Evolutionary conservation across 2,888 invertebrate species (phyloP), one percentile per base, ranked within the genome.

Genomic region (Sepiola atlantica): DNA sequence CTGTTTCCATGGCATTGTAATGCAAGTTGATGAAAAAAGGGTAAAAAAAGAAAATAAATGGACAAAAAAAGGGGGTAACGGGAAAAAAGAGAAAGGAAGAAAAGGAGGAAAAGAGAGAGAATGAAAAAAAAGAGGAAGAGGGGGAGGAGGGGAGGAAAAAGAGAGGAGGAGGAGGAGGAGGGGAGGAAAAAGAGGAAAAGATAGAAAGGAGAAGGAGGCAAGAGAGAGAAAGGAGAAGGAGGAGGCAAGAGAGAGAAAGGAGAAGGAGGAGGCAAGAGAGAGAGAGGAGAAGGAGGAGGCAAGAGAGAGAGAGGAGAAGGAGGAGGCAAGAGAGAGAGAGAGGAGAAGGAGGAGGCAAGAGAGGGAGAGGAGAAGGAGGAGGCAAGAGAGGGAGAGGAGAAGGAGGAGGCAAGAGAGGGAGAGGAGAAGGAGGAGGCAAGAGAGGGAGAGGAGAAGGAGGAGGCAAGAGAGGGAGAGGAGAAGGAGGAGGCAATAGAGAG

Each of bases 371-470:
- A 61, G 0, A 0, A 24, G 12, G 28, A 14, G 8, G 14, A 28
- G 18, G 21, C 21, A 57, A 57, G 18, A 21, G 57, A 57, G 16
- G 16, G 0, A 57, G 16, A 4, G 57, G 57, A 18, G 12, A 8
- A 12, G 28, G 4, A 10, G 16, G 18, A 90, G 12, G n/a, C n/a
- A n/a, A 77, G 90, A 77, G 18, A 90, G 18, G 8, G 18, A 18
- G 90, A 6, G 14, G 16, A 90, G n/a, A 28, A 90, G 16, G 10
- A n/a, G 10, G n/a, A n/a, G n/a, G n/a, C n/a, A n/a, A 10, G 90
- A 10, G n/a, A 14, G 14, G 18, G 0, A n/a, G 18, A 8, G 18
- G 0, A 10, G 0, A n/a, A 6, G n/a, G n/a, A n/a, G n/a, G n/a
- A n/a, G n/a, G n/a, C n/a, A 45, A 45, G 45, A 4, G 6, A 45